Evolutionary conservation across 2,797 vertebrate species (phyloP).

Genomic region (Pseudopleuronectes americanus): DNA sequence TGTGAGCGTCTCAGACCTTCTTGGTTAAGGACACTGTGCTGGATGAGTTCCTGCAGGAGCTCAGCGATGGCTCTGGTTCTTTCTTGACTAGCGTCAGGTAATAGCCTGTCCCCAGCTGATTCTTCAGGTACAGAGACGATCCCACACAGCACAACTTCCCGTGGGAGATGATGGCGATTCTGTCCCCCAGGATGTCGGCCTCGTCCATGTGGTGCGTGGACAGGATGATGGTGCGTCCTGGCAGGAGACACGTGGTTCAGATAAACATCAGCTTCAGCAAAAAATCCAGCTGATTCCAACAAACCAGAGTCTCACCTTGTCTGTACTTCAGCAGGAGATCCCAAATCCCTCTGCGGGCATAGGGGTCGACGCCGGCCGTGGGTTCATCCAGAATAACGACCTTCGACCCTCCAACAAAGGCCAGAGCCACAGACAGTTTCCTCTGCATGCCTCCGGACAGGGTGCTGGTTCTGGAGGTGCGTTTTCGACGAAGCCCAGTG

Average conservation of each 20-base stretch:
- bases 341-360: slow-evolving; percentile 96
- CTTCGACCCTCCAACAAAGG: slow-evolving; percentile 95
- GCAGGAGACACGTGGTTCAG: not conserved
- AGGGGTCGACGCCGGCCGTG: slow-evolving; percentile 96
- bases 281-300: too few species aligned
- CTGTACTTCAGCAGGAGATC: slow-evolving; percentile 95
- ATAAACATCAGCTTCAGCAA: not conserved
- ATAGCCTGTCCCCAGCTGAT: slow-evolving; percentile 95
- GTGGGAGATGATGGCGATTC: slow-evolving; percentile 97
- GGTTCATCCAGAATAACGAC: slow-evolving; percentile 98
- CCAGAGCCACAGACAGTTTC: slow-evolving; percentile 95
- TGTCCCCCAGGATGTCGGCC: slow-evolving; percentile 94
- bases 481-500: slow-evolving; percentile 92
- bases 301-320: slow-evolving; percentile 81
- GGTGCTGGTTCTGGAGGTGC: slow-evolving; percentile 87
- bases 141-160: slow-evolving; percentile 97
- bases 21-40: slow-evolving; percentile 92
- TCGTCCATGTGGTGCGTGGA: slow-evolving; percentile 99
- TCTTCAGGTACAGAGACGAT: slow-evolving; percentile 95
- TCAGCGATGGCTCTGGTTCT: slow-evolving; percentile 89
- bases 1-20: slow-evolving; percentile 77
- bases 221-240: slow-evolving; percentile 96
- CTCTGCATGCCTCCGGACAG: slow-evolving; percentile 98
- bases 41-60: slow-evolving; percentile 94
- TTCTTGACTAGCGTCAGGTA: slow-evolving; percentile 97